Evolutionary conservation across 2,888 invertebrate species (phyloP), one percentile per base, ranked within the genome.

Genomic region (Amiota minor): DNA sequence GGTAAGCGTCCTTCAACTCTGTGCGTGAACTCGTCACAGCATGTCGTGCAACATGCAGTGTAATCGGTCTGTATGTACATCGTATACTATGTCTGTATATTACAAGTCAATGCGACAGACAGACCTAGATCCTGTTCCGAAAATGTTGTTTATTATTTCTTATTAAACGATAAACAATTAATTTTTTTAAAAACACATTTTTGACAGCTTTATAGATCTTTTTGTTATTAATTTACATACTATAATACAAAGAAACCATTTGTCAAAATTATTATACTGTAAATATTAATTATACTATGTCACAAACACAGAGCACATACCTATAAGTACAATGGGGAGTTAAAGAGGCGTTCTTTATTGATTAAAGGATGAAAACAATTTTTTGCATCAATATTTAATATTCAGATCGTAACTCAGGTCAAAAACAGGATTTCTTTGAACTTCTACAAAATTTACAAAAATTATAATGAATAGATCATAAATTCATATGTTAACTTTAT

Each of bases 121-220:
- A 61, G 10, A 45, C 14, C 16, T 62, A 12, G 65, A 35, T 47
- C 16, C 12, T 68, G 53, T 68, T 68, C 35, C 35, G 9, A 46
- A 64, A 65, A 18, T 11, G 11, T 65, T 45, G 23, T 53, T 50
- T 70, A 56, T 70, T 70, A 70, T 56, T 70, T 70, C 12, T 2
- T n/a, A 20, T 35, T 35, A 35, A 35, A 35, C 35, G 35, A 35
- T 35, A 35, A 35, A 35, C 35, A 35, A 35, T 35, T 35, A 35
- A 35, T 35, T 4, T 35, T 35, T 35, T 35, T 6, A 6, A 23
- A 35, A 56, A 70, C 50, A 46, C 49, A 70, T 46, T 49, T 70
- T 70, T 70, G 70, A 70, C 70, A 70, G 70, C 61, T 70, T 70
- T 70, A 61, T 70, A 49, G 46, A 9, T 56, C 61, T 59, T 56